Evolutionary conservation across 2,888 invertebrate genomes (phyloP), one percentile per base, ranked within the genome.

Genomic region (Dryobota labecula): DNA sequence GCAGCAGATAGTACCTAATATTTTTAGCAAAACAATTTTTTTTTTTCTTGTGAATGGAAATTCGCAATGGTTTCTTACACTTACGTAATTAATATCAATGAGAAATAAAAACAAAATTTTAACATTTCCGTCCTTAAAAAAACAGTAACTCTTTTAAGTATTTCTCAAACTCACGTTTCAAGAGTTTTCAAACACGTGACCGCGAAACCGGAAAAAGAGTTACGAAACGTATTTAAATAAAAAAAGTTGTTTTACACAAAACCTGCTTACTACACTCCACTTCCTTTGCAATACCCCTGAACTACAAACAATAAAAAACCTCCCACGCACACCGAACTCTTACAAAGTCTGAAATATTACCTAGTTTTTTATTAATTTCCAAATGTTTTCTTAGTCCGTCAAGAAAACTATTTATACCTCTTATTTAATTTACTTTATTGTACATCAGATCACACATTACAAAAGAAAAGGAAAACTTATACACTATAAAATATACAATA

Each of bases 91-190:
- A 65, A 64, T 38, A 45, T 33, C 13, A 41, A 53, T 24, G 4
- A 27, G 4, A 27, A 49, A 61, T 30, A 24, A 38, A 66, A 70
- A 51, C 18, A 4, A 47, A n/a, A 43, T 56, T 49, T 41, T 18
- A 60, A 62, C 15, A n/a, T 76, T 60, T 49, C 24, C 30, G 30
- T 11, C 15, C 24, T 20, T 56, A 30, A 0, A 53, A 36, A 45
- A 77, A 38, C 7, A 56, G 30, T 13, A 27, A 51, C 27, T 60
- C 36, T 43, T 27, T 36, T 18, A 56, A 24, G n/a, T 30, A 30
- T 49, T 61, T 18, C 24, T n/a, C 24, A 47, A 75, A 36, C 41
- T 63, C 61, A 78, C 76, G 73, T 78, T 78, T 51, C 24, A 43
- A 8, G 13, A n/a, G 13, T 49, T 38, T 36, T 53, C 9, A 43